Conservation (phyloP, 2,113 vertebrate species). For the Crotalus helleri region DNA sequence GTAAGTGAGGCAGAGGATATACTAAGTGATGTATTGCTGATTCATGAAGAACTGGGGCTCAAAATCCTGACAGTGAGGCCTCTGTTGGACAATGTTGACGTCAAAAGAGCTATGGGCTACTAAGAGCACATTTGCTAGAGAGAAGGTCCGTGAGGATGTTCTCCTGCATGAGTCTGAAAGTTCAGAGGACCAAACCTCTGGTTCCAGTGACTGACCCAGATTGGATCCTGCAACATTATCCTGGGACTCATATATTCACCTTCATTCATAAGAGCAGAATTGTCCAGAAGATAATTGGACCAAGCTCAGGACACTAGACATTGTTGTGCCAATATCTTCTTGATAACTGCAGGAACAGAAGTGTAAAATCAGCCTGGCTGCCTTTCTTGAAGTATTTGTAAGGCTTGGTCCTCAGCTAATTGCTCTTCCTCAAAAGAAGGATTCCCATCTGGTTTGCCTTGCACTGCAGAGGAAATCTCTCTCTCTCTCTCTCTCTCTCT, state of each 20-base stretch:
- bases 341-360: not conserved
- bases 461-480: not conserved
- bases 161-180: not conserved
- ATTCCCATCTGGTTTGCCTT: not conserved
- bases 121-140: not conserved
- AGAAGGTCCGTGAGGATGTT: not conserved
- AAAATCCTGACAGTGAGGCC: not conserved
- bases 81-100: not conserved
- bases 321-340: not conserved
- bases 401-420: not conserved
- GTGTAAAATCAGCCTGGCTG: not conserved
- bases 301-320: not conserved
- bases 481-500: not conserved
- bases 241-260: not conserved
- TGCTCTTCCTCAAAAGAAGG: not conserved
- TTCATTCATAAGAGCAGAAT: not conserved
- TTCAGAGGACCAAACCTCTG: not conserved
- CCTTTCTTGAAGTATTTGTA: not conserved
- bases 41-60: not conserved
- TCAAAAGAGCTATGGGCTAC: not conserved
- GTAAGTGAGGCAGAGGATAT: not conserved
- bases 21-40: not conserved
- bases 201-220: not conserved
- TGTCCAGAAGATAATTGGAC: not conserved
- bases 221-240: not conserved